phyloP scores from a whole-genome alignment of 2,113 vertebrate genomes.

The Bujurquina vittata region DNA sequence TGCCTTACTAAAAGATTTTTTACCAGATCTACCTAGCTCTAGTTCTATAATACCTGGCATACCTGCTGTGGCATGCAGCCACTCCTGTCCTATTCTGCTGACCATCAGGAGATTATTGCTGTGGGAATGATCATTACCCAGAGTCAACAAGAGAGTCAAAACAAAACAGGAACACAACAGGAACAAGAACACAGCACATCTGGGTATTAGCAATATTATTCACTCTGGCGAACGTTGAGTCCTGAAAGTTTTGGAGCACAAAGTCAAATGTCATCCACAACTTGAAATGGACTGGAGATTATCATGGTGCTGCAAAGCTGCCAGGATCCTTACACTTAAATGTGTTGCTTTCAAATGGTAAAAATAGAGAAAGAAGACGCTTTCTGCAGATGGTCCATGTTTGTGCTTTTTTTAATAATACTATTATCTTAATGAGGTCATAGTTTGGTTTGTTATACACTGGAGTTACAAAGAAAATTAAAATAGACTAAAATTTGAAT shows the following conservation, averaged over 20 bases:
- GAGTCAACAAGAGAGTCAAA: slow-evolving; percentile 76
- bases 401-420: slow-evolving; percentile 99
- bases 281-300: slow-evolving; percentile 51
- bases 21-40: slow-evolving; percentile 71
- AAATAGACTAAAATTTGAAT: slow-evolving; percentile 85
- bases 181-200: slow-evolving; percentile 77
- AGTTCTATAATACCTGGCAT: slow-evolving; percentile 72
- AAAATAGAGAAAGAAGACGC: slow-evolving; percentile 78
- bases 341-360: slow-evolving; percentile 74
- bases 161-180: slow-evolving; percentile 74
- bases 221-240: slow-evolving; percentile 61
- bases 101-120: slow-evolving; percentile 76
- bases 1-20: slow-evolving; percentile 47
- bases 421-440: slow-evolving; percentile 99
- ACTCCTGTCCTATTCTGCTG: slow-evolving; percentile 70
- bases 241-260: slow-evolving; percentile 69
- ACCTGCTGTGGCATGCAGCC: slow-evolving; percentile 59
- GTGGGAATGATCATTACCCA: slow-evolving; percentile 80
- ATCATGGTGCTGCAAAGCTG: slow-evolving; percentile 75
- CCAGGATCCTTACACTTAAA: slow-evolving; percentile 70
- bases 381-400: slow-evolving; percentile 90
- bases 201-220: slow-evolving; percentile 72
- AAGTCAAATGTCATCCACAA: slow-evolving; percentile 44
- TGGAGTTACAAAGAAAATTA: slow-evolving; percentile 94
- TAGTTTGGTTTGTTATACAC: slow-evolving; percentile 99